Evolutionary conservation across 2,113 vertebrate genomes (phyloP), one percentile per base, ranked within the genome.

Genomic region (Ictalurus punctatus): DNA sequence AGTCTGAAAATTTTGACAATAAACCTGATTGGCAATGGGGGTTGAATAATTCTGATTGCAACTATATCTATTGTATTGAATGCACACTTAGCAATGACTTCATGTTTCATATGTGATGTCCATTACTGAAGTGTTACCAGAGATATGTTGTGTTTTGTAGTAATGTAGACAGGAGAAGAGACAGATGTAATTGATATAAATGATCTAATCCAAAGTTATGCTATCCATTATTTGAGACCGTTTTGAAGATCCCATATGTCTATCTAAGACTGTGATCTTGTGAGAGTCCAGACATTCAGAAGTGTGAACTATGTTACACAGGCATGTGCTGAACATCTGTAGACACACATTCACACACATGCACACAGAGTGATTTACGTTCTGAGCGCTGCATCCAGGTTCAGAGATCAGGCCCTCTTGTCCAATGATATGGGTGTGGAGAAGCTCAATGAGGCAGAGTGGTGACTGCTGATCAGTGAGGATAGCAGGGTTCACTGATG

Each of bases 281-380:
- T 83, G 34, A 88, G 25, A 88, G 52, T 83, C 86, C 65, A 67
- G 52, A 71, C 27, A 71, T 87, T 71, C n/a, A 69, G 48, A 52
- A 69, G 63, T 87, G 86, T 71, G 79, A 87, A 59, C 34, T n/a
- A 56, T 30, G 25, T 40, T 83, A 44, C 10, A 58, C 54, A 69
- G 86, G 79, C 86, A 88, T 88, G 79, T 88, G 86, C 79, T 88
- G 74, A 88, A 88, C 86, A 88, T 88, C 86, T 88, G 86, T 65
- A 44, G 52, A 83, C 79, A 73, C 86, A 69, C 78, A 87, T 40
- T 48, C 74, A 6, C 63, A 87, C 10, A 23, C 30, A 59, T 25
- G 12, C 56, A 78, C 67, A 67, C 1, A 13, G 25, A 61, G 37
- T 85, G 86, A 90, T 90, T 88, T 90, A 87, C 56, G 30, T 14